phyloP scores from a whole-genome alignment of 2,797 vertebrate species.

The Macrochelys suwanniensis region DNA sequence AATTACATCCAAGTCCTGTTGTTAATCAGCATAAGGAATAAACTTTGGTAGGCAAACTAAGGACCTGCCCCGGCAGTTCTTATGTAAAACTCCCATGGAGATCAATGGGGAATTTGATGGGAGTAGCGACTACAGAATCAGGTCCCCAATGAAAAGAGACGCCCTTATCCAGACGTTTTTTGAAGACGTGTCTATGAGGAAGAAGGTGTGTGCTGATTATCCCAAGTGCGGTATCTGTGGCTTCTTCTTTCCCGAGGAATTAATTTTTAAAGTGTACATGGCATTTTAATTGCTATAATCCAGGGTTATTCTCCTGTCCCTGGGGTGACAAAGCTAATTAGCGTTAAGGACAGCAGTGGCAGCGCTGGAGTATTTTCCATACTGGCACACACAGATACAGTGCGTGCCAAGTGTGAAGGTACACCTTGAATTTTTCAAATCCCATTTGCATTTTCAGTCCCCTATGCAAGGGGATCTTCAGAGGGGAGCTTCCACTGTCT shows the following conservation, averaged over 20 bases:
- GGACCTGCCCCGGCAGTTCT: not conserved
- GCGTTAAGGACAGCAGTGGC: not conserved
- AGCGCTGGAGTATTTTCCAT: not conserved
- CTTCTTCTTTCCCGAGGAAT: not conserved
- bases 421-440: not conserved
- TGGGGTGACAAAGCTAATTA: not conserved
- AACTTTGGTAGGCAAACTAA: not conserved
- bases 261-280: not conserved
- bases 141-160: not conserved
- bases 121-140: not conserved
- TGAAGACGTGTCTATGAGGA: not conserved
- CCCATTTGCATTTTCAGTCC: not conserved
- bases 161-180: not conserved
- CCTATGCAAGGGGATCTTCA: not conserved
- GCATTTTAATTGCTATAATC: not conserved
- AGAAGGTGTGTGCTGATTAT: not conserved
- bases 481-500: not conserved
- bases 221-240: not conserved
- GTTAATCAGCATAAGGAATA: not conserved
- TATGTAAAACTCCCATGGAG: not conserved
- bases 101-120: not conserved
- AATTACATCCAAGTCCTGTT: not conserved
- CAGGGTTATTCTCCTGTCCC: not conserved
- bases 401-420: not conserved
- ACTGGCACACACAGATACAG: not conserved